Evolutionary conservation across 2,888 invertebrate genomes (phyloP), one percentile per base, ranked within the genome.

Genomic region (Stegana nigrithorax): DNA sequence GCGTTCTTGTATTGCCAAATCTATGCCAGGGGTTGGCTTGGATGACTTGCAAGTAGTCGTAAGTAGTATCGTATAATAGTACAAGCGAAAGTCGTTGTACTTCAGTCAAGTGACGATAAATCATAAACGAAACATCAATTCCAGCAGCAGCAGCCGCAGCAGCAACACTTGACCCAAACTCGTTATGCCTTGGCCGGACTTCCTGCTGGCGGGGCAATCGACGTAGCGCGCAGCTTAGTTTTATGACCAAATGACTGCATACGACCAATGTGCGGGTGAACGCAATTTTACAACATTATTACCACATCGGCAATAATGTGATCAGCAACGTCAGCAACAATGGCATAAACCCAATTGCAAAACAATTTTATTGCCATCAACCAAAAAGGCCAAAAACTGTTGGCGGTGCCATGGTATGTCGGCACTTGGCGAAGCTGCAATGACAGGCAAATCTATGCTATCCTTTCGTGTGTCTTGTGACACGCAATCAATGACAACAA

Each of bases 61-160:
- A n/a, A n/a, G n/a, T n/a, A n/a, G n/a, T n/a, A n/a, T n/a, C n/a
- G n/a, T n/a, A n/a, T n/a, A n/a, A n/a, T n/a, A n/a, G n/a, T n/a
- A n/a, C n/a, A n/a, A n/a, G n/a, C n/a, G n/a, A 47, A 47, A 23
- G 47, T 47, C 17, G 47, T 17, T 47, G 23, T 23, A 8, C 21
- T 55, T 66, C 69, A 65, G 59, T 26, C 68, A 68, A 74, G 70
- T 75, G 72, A 76, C 81, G 76, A 84, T 84, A 83, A 84, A 84
- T 84, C 84, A 84, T 84, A 83, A 83, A 80, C 81, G 83, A 84
- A 84, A 84, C 84, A 84, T 84, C 84, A 84, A 81, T 81, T 84
- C 78, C 84, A 84, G 82, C 78, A 60, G 53, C 23, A 53, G 26
- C 84, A 84, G 82, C 78, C 51, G 53, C 23, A 53, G 26, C n/a